Percentiles rank a stretch among this genome's conserved stretches.
Conservation (phyloP, 1,140 invertebrate species). For the Aphis gossypii region DNA sequence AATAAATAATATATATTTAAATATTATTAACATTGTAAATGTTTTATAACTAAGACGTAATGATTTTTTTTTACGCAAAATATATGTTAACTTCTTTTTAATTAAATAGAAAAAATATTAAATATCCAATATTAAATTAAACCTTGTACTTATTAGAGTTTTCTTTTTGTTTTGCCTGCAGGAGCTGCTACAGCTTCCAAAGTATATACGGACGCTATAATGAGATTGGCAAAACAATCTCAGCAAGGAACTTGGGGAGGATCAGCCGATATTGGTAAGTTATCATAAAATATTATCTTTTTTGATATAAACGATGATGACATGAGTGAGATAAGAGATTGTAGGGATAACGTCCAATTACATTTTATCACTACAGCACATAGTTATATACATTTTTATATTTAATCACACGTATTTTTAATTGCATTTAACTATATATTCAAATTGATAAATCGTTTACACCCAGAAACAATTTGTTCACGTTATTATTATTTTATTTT, state of each 20-base stretch:
- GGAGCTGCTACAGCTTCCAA: conserved; percentile 85
- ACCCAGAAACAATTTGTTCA: background rate
- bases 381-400: background rate
- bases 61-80: background rate
- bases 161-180: conserved; percentile 64
- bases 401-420: background rate
- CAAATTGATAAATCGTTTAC: background rate
- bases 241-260: conserved; percentile 88
- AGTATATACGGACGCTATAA: conserved; percentile 85
- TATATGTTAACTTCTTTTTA: background rate
- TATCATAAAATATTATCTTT: background rate
- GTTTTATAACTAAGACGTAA: background rate
- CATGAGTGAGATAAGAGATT: background rate
- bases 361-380: background rate
- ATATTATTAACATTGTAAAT: background rate
- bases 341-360: background rate
- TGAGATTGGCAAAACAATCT: conserved; percentile 83
- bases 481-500: background rate
- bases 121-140: background rate
- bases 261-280: conserved; percentile 88
- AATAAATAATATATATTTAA: background rate
- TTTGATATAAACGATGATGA: background rate
- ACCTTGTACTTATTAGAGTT: background rate
- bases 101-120: background rate
- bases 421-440: background rate